Evolutionary conservation across 2,888 invertebrate species (phyloP).

Genomic region (Chloromyia formosa): DNA sequence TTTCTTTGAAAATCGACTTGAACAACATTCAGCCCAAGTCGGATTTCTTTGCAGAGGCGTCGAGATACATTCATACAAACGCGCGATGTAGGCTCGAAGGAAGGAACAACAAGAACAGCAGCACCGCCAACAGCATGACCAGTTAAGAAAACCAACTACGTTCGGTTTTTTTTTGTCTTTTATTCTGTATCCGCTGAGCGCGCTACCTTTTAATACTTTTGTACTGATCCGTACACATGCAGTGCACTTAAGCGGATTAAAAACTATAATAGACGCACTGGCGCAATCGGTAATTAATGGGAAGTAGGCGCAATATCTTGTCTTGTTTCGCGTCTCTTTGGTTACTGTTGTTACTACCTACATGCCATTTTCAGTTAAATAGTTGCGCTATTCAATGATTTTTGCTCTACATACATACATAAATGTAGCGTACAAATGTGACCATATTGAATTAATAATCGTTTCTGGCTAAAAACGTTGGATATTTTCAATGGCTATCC

Average conservation of each 20-base stretch:
- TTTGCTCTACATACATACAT: conserved; percentile 26
- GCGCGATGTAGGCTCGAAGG: conserved; percentile 17
- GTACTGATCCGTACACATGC: neutral
- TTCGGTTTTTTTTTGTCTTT: neutral
- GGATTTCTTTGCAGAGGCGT: conserved; percentile 26
- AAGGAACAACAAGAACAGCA: conserved; percentile 11
- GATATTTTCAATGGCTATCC: too few relatives aligned
- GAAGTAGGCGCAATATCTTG: conserved; percentile 45
- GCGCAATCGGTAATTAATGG: conserved; percentile 46
- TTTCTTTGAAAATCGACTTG: conserved; percentile 5
- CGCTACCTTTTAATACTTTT: neutral
- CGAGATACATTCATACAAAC: conserved; percentile 29
- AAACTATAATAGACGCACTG: conserved; percentile 45
- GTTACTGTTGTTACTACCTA: conserved; percentile 38
- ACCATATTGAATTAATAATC: too few relatives aligned
- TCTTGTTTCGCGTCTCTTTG: conserved; percentile 13
- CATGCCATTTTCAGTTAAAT: conserved; percentile 14
- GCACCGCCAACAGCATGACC: conserved; percentile 12
- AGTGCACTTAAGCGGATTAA: conserved; percentile 34
- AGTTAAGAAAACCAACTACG: conserved; percentile 25
- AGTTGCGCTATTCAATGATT: neutral
- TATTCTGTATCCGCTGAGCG: too few relatives aligned
- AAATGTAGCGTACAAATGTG: neutral
- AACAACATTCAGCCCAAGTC: neutral
- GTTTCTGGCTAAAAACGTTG: too few relatives aligned